Base-by-base conservation (phyloP, 1,140 invertebrate genomes). In the Camponotus pennsylvanicus region DNA sequence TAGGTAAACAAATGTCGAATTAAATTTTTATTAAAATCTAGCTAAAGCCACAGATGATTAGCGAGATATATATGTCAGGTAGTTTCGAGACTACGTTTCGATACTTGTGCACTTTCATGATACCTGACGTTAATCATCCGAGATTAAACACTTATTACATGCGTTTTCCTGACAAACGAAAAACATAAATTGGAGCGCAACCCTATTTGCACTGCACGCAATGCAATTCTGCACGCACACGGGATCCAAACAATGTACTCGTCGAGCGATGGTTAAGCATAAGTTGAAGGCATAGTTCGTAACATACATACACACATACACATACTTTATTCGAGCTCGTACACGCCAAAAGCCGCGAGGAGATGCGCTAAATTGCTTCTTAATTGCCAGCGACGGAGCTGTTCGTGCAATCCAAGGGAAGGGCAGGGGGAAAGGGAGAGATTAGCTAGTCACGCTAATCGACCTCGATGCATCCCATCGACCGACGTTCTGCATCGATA, bases 291-390 rank as follows among this genome's bases (percentile, higher is more conserved):
- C 52, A 59, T 45, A 73, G 79, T 73, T 82, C 52, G 52, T 27
- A 45, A 27, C 76, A 37, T 34, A 57, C 52, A 42, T 11, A 45
- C 42, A 49, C 45, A 52, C 15, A 52, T 3, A 52, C 15, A 52
- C 4, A 52, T 52, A 52, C 37, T 82, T 82, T 59, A 71, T 59
- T 52, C 37, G 13, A 15, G 67, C 67, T 79, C 45, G 13, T 52
- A 61, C 55, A 73, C 6, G 67, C 66, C 37, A 71, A 57, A 80
- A 45, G 34, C 34, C 45, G 64, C 66, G 78, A 71, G 88, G 91
- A 92, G 91, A 90, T 89, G 88, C 88, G 88, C 89, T 92, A 92
- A 92, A 93, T 92, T 93, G 90, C 91, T 92, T 92, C 92, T 93
- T 92, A 92, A 93, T 92, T 92, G 89, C 91, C 88, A 90, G 83